phyloP scores from a whole-genome alignment of 2,113 vertebrate genomes.

The Sebastes schlegelii region DNA sequence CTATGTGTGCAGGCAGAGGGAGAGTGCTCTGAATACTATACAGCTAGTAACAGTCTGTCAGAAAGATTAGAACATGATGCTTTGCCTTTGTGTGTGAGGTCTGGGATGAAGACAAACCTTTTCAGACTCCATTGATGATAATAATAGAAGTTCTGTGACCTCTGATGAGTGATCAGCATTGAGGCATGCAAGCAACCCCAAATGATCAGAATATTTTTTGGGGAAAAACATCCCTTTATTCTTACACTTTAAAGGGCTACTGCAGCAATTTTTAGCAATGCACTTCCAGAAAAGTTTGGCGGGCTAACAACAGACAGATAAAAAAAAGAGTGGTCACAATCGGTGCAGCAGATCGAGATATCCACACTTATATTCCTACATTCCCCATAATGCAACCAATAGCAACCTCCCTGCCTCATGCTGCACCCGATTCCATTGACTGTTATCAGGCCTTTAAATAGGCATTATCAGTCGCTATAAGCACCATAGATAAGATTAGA shows the following conservation, averaged over 20 bases:
- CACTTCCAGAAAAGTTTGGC: not conserved
- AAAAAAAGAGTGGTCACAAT: not conserved
- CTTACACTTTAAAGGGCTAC: not conserved
- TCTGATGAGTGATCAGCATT: not conserved
- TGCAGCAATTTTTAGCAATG: slow-evolving; percentile 15
- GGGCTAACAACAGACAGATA: not conserved
- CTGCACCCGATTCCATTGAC: no score
- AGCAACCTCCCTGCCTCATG: no score
- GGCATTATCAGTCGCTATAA: no score
- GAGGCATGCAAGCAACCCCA: not conserved
- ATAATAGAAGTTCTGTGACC: not conserved
- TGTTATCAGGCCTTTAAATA: no score
- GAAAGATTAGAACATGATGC: not conserved
- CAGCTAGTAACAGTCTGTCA: not conserved
- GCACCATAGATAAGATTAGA: no score
- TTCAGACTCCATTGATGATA: not conserved
- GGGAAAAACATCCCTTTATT: not conserved
- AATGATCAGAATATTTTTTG: not conserved
- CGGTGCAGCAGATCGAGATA: not conserved
- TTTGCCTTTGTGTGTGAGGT: not conserved
- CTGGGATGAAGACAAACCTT: not conserved
- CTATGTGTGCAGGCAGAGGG: not conserved
- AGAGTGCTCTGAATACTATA: slow-evolving; percentile 1
- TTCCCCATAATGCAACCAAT: not conserved
- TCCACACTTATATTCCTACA: not conserved